A percentile compares a stretch with the other conserved stretches of the same genome.
Evolutionary conservation across 2,888 invertebrate genomes (phyloP).

Genomic region (Acleris literana): DNA sequence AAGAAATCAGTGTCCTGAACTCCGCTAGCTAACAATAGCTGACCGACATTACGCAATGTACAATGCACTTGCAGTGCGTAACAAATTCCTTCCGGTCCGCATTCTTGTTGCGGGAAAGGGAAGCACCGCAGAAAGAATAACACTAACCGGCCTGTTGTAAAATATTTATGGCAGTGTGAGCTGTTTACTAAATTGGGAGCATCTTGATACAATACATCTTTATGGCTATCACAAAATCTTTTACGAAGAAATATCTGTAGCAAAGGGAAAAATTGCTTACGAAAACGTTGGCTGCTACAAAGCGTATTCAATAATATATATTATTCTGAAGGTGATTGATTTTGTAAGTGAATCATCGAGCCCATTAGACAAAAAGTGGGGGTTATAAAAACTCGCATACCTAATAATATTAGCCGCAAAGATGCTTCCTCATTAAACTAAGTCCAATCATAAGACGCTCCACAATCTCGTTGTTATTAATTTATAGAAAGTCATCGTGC

Average conservation of each 20-base stretch:
- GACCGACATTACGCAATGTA: slow-evolving; percentile 30
- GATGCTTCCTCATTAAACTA: slow-evolving; percentile 76
- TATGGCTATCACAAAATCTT: slow-evolving; percentile 59
- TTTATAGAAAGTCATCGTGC: slow-evolving; percentile 82
- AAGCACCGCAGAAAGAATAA: slow-evolving; percentile 59
- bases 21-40: slow-evolving; percentile 14
- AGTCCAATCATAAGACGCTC: slow-evolving; percentile 69
- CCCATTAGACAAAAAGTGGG: slow-evolving; percentile 50
- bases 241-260: slow-evolving; percentile 51
- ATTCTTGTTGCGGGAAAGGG: slow-evolving; percentile 52
- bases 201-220: slow-evolving; percentile 50
- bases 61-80: slow-evolving; percentile 47
- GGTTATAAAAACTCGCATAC: slow-evolving; percentile 60
- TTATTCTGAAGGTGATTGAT: not conserved
- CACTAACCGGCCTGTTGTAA: slow-evolving; percentile 61
- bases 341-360: slow-evolving; percentile 1
- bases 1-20: slow-evolving; percentile 4
- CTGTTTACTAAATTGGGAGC: slow-evolving; percentile 51
- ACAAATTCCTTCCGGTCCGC: slow-evolving; percentile 66
- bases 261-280: slow-evolving; percentile 35
- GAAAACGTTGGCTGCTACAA: not conserved
- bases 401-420: slow-evolving; percentile 58
- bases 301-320: not conserved
- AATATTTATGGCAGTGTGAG: slow-evolving; percentile 60
- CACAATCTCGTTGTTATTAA: slow-evolving; percentile 76